phyloP scores from a whole-genome alignment of 1,140 invertebrate genomes.

The Carcinoscorpius rotundicauda region DNA sequence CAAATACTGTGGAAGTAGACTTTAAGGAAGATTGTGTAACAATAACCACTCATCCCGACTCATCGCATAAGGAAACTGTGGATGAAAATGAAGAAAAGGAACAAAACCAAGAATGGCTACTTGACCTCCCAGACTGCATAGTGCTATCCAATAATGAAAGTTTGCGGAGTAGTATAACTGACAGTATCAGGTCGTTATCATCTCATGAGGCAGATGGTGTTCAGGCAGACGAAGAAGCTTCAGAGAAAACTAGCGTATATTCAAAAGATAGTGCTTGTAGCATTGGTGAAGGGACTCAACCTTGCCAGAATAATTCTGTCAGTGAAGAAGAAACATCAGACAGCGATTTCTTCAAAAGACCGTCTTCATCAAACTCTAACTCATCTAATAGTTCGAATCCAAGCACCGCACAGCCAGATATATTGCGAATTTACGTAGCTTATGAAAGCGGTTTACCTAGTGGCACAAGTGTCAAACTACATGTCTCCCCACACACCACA shows the following conservation, averaged over 20 bases:
- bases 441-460: constrained; percentile 85
- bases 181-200: constrained; percentile 14
- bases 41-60: background rate
- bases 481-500: constrained; percentile 78
- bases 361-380: background rate
- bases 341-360: background rate
- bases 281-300: background rate
- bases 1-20: background rate
- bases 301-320: too few relatives aligned
- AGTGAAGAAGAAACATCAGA: background rate
- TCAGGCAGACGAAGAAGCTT: background rate
- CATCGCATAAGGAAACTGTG: background rate
- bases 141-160: constrained; percentile 2
- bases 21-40: background rate
- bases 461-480: constrained; percentile 82
- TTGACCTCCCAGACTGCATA: background rate
- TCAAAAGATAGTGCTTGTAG: constrained; percentile 11
- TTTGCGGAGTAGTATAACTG: constrained; percentile 9
- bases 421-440: constrained; percentile 70
- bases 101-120: background rate
- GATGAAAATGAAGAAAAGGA: background rate
- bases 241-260: constrained; percentile 4
- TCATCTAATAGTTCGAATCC: background rate
- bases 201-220: constrained; percentile 6
- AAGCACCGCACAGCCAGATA: constrained; percentile 25